These are phyloP conservation scores for Circaetus cinerascens DNA, from an alignment of 2,113 vertebrate species.

Conservation along the genomic window DNA sequence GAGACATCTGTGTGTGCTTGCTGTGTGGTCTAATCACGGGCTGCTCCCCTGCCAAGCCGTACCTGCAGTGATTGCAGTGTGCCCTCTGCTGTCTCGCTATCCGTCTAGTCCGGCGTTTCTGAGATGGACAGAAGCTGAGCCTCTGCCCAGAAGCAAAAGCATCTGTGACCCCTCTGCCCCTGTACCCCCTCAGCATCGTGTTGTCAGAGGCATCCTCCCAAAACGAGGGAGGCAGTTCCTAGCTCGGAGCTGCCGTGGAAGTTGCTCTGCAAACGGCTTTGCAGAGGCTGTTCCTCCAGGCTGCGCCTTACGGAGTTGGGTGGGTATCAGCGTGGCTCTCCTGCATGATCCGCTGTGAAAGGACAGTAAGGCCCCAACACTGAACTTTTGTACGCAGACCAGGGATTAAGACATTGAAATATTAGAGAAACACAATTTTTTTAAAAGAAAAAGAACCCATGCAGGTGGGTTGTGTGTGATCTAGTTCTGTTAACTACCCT, in stretches of 20 bases:
- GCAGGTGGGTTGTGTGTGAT: background rate
- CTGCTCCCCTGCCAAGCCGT: rapidly evolving
- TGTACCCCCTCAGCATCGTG: rapidly evolving
- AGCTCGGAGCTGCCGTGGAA: background rate
- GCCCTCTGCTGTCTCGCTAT: constrained; percentile 42
- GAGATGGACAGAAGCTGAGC: background rate
- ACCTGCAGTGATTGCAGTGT: constrained; percentile 8
- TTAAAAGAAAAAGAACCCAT: background rate
- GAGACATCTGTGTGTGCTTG: background rate
- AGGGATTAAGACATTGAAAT: background rate
- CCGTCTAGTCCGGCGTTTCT: background rate
- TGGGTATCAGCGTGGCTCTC: background rate
- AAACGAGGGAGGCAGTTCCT: background rate
- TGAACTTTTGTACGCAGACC: background rate
- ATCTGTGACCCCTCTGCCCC: background rate
- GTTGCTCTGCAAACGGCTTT: background rate
- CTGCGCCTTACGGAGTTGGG: rapidly evolving
- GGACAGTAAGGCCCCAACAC: background rate
- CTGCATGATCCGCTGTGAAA: background rate
- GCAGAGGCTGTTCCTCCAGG: background rate
- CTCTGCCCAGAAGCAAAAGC: background rate
- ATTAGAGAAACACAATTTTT: background rate
- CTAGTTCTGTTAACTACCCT: background rate
- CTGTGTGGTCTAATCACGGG: background rate
- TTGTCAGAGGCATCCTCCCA: background rate